Conservation (phyloP, 2,888 invertebrate genomes). For the Cheilosia impressa region DNA sequence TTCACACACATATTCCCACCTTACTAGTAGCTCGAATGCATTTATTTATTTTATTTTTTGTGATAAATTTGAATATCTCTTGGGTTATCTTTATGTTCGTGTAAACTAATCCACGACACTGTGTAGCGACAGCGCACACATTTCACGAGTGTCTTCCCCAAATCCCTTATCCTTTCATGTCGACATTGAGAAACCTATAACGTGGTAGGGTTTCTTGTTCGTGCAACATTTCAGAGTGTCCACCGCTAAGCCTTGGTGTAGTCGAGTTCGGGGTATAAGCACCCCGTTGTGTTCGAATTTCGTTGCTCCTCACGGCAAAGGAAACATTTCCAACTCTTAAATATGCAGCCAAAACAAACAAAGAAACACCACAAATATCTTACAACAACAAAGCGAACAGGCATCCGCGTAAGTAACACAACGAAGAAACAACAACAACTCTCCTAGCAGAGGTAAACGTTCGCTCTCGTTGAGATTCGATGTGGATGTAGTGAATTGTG, state of each 20-base stretch:
- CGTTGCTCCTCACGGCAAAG: slow-evolving; percentile 34
- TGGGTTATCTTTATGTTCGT: slow-evolving; percentile 67
- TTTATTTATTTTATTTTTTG: slow-evolving; percentile 12
- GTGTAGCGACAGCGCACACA: slow-evolving; percentile 67
- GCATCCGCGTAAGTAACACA: slow-evolving; percentile 3
- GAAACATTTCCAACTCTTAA: slow-evolving; percentile 66
- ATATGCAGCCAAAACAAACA: slow-evolving; percentile 72
- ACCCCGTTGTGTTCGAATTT: slow-evolving; percentile 63
- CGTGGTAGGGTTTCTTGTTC: slow-evolving; percentile 65
- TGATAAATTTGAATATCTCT: slow-evolving; percentile 28
- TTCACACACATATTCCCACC: neutral
- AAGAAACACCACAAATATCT: slow-evolving; percentile 63
- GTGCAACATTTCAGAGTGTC: slow-evolving; percentile 63
- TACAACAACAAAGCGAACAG: slow-evolving; percentile 53
- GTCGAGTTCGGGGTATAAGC: slow-evolving; percentile 17
- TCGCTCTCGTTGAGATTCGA: neutral
- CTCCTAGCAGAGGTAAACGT: slow-evolving; percentile 2
- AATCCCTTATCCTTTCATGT: slow-evolving; percentile 60
- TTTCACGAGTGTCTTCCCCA: slow-evolving; percentile 63
- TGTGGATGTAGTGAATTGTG: neutral
- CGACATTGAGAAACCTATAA: slow-evolving; percentile 58
- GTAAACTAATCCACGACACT: slow-evolving; percentile 73
- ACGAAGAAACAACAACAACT: slow-evolving; percentile 18
- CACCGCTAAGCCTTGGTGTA: slow-evolving; percentile 1
- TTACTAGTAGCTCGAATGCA: slow-evolving; percentile 3